phyloP scores from a whole-genome alignment of 2,888 invertebrate species.

The Parthenolecanium corni region DNA sequence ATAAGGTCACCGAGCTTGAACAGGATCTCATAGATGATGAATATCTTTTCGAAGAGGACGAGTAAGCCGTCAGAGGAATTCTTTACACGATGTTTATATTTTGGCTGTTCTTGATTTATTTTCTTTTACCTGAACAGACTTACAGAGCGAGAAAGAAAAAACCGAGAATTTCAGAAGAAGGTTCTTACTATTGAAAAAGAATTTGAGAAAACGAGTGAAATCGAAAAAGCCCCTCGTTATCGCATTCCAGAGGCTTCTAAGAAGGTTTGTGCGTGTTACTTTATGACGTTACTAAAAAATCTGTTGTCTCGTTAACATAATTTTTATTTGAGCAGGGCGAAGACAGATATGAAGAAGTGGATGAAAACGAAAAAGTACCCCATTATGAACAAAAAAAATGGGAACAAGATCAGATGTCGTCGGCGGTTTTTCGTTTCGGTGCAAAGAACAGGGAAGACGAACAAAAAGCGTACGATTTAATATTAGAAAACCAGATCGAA shows the following conservation, averaged over 20 bases:
- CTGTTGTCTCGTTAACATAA: neutral
- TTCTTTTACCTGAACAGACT: too few relatives aligned
- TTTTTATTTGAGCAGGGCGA: slow-evolving; percentile 19
- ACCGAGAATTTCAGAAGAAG: slow-evolving; percentile 81
- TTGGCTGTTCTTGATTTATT: too few relatives aligned
- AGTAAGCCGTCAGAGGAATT: slow-evolving; percentile 46
- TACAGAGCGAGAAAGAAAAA: slow-evolving; percentile 71
- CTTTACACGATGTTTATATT: too few relatives aligned
- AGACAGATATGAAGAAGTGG: slow-evolving; percentile 65
- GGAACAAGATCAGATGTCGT: slow-evolving; percentile 94
- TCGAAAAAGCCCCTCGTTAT: slow-evolving; percentile 86
- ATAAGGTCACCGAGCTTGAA: slow-evolving; percentile 90
- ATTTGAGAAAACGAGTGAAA: slow-evolving; percentile 85
- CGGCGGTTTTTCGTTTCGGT: slow-evolving; percentile 85
- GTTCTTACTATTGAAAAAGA: slow-evolving; percentile 82
- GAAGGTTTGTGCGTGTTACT: slow-evolving; percentile 29
- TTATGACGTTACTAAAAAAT: neutral
- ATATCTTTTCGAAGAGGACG: slow-evolving; percentile 77
- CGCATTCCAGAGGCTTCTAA: slow-evolving; percentile 73
- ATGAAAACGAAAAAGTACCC: slow-evolving; percentile 70
- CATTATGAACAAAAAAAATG: slow-evolving; percentile 84
- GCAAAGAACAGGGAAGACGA: slow-evolving; percentile 64
- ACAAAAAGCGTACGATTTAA: slow-evolving; percentile 76
- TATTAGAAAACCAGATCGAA: slow-evolving; percentile 93
- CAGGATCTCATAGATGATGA: slow-evolving; percentile 93